Percentiles rank a stretch among this genome's conserved stretches.
phyloP scores from a whole-genome alignment of 2,113 vertebrate species.

The Eleginops maclovinus region DNA sequence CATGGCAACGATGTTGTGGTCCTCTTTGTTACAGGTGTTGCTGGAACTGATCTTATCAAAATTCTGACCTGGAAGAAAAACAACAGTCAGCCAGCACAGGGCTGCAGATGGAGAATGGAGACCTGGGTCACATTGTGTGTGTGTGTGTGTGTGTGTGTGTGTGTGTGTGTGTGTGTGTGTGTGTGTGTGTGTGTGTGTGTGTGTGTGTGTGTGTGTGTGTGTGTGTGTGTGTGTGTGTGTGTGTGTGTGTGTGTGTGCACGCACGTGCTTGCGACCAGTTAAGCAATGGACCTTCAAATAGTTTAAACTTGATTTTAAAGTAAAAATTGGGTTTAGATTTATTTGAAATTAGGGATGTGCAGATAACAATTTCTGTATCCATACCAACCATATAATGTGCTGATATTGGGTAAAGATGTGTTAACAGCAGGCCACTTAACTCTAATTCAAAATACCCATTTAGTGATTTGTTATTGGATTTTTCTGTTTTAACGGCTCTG shows the following conservation, averaged over 20 bases:
- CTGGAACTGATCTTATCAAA: constrained; percentile 27
- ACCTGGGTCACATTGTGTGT: constrained; percentile 91
- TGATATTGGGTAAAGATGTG: neutral
- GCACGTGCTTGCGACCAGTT: neutral
- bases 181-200: constrained; percentile 5
- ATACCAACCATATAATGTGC: neutral
- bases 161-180: neutral
- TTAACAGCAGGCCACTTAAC: too few species aligned
- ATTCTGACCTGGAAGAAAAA: constrained; percentile 31
- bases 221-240: neutral
- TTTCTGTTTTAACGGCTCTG: neutral
- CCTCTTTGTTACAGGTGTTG: constrained; percentile 54
- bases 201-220: neutral
- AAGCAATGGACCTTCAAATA: constrained; percentile 8
- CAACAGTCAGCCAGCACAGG: neutral
- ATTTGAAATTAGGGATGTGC: neutral
- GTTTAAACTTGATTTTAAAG: neutral
- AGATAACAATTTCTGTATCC: too few species aligned
- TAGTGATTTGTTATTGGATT: too few species aligned
- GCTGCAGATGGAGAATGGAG: constrained; percentile 93
- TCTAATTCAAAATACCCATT: too few species aligned
- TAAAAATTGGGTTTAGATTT: too few species aligned
- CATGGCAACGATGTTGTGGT: constrained; percentile 39
- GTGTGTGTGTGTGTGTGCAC: neutral
- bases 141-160: constrained; percentile 5